Evolutionary conservation across 2,797 vertebrate genomes (phyloP).

Genomic region (Dermochelys coriacea): DNA sequence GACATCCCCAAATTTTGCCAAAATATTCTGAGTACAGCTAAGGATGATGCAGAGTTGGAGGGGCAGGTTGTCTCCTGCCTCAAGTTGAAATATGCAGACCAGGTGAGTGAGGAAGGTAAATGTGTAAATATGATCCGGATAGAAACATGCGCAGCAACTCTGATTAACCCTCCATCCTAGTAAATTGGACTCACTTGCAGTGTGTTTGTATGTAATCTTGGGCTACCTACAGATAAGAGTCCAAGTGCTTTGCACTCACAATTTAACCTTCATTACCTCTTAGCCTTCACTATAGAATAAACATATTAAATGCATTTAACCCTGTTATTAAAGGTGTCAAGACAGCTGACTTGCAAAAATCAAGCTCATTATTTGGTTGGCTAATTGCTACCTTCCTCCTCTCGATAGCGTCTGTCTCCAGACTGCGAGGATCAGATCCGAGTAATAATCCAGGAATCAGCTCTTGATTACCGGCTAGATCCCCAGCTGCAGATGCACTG

Average conservation of each 20-base stretch:
- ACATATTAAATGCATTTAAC: neutral
- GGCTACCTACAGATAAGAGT: neutral
- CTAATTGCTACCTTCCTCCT: slow-evolving; percentile 48
- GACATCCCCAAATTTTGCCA: slow-evolving; percentile 99
- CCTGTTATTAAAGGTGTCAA: neutral
- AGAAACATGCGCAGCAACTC: rapidly evolving
- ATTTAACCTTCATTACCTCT: neutral
- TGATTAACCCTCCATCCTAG: rapidly evolving
- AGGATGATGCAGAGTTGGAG: slow-evolving; percentile 93
- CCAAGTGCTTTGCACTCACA: neutral
- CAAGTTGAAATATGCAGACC: slow-evolving; percentile 96
- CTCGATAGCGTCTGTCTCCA: slow-evolving; percentile 90
- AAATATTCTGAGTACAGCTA: slow-evolving; percentile 89
- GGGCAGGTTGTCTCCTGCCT: slow-evolving; percentile 96
- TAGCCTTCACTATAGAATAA: neutral
- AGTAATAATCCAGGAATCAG: slow-evolving; percentile 95
- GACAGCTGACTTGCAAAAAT: neutral
- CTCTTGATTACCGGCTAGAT: slow-evolving; percentile 96
- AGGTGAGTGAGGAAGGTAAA: slow-evolving; percentile 80
- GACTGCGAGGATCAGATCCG: slow-evolving; percentile 98
- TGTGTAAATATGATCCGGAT: neutral
- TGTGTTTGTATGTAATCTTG: rapidly evolving
- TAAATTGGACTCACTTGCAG: rapidly evolving
- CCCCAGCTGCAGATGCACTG: slow-evolving; percentile 97
- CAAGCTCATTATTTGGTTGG: neutral